Evolutionary conservation across 2,888 invertebrate species (phyloP).

Genomic region (Tetranychus truncatus): DNA sequence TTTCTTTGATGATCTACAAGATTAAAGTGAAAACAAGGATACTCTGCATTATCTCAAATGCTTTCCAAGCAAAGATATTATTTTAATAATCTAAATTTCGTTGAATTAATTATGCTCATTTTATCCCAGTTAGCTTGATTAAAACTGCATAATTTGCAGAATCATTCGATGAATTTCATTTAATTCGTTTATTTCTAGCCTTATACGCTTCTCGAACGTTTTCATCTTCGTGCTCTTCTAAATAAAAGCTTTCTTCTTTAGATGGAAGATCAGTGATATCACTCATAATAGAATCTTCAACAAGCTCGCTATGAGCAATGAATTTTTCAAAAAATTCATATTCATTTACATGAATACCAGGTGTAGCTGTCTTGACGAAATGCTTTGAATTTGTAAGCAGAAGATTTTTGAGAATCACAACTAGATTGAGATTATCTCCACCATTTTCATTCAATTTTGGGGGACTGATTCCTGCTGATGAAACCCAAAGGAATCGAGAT

Average conservation of each 20-base stretch:
- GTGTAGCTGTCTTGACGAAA: not conserved
- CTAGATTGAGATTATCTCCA: not conserved
- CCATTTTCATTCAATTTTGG: not conserved
- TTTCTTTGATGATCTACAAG: too few species aligned
- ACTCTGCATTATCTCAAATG: too few species aligned
- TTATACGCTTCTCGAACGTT: not conserved
- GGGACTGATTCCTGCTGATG: not conserved
- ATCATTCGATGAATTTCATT: not conserved
- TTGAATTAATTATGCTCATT: too few species aligned
- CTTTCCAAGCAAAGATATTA: too few species aligned
- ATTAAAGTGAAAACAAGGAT: too few species aligned
- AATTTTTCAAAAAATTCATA: not conserved
- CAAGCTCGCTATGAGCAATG: not conserved
- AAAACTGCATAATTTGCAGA: too few species aligned
- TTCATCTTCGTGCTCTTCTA: not conserved
- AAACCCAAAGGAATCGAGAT: not conserved
- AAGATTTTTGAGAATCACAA: not conserved
- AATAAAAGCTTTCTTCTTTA: not conserved
- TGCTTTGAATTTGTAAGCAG: not conserved
- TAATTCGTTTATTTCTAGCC: not conserved
- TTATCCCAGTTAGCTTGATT: too few species aligned
- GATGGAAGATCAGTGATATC: not conserved
- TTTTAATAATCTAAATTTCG: too few species aligned
- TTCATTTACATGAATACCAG: not conserved
- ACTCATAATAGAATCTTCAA: not conserved